Percentiles rank a stretch among this genome's conserved stretches.
Conservation (phyloP, 2,797 vertebrate genomes). For the Hylomyscus alleni region DNA sequence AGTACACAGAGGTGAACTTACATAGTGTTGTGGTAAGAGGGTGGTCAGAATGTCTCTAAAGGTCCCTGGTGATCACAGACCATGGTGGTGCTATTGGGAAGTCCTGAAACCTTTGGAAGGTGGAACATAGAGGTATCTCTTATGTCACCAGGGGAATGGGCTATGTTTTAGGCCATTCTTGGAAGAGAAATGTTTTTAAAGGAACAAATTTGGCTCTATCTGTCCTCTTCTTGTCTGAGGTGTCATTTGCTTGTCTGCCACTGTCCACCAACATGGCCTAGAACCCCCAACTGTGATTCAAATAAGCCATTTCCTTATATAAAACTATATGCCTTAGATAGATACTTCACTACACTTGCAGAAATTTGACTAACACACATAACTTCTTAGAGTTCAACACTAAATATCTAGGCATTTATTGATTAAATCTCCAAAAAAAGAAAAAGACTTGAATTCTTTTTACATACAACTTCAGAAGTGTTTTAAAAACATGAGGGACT, state of each 20-base stretch:
- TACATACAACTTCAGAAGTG: neutral
- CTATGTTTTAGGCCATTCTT: neutral
- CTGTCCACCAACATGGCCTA: neutral
- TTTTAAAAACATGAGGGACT: constrained; percentile 47
- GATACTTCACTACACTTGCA: neutral
- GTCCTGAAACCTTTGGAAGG: neutral
- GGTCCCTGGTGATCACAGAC: neutral
- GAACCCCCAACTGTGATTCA: neutral
- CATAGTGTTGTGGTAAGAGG: neutral
- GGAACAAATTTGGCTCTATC: neutral
- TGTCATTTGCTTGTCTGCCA: neutral
- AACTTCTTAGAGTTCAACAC: constrained; percentile 30
- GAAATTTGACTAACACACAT: neutral
- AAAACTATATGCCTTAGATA: neutral
- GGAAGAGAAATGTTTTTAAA: neutral
- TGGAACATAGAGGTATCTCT: neutral
- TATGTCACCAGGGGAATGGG: neutral
- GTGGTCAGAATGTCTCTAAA: neutral
- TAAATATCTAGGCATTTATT: neutral
- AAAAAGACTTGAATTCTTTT: neutral
- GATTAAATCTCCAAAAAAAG: neutral
- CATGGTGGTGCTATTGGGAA: too few species aligned
- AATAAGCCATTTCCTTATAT: neutral
- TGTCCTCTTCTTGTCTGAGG: neutral
- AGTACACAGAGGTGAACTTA: neutral